Percentiles rank a stretch among this genome's conserved stretches.
Evolutionary conservation across 2,113 vertebrate genomes (phyloP).

Genomic region (Cebidichthys violaceus): DNA sequence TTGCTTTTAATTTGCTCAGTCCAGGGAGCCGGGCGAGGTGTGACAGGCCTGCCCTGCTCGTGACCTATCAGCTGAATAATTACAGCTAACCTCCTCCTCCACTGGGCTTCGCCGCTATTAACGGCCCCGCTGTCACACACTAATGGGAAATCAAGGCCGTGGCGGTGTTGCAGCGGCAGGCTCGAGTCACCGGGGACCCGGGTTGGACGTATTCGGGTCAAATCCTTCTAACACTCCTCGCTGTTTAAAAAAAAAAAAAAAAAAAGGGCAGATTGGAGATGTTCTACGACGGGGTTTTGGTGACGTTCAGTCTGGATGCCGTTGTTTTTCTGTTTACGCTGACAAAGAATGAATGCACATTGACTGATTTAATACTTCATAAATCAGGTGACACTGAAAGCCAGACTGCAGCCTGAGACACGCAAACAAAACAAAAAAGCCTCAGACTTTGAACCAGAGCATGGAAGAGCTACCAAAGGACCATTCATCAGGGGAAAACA

Average conservation of each 20-base stretch:
- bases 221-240: conserved; percentile 25
- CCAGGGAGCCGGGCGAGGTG: conserved; percentile 35
- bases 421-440: background rate
- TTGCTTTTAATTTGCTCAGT: conserved; percentile 9
- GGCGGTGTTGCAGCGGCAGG: background rate
- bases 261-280: background rate
- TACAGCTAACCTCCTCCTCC: conserved; percentile 70
- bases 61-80: conserved; percentile 63
- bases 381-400: background rate
- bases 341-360: background rate
- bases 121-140: conserved; percentile 34
- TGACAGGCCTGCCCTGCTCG: conserved; percentile 40
- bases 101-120: conserved; percentile 51
- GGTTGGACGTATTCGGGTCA: conserved; percentile 47
- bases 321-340: background rate
- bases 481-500: background rate
- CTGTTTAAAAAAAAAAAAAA: conserved; percentile 11
- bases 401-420: background rate
- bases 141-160: conserved; percentile 45
- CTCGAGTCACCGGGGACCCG: conserved; percentile 21
- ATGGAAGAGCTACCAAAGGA: background rate
- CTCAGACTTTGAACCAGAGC: background rate
- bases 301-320: background rate
- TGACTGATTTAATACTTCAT: background rate
- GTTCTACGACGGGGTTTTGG: background rate